Evolutionary conservation across 1,140 invertebrate genomes (phyloP).

Genomic region (Tigriopus japonicus): DNA sequence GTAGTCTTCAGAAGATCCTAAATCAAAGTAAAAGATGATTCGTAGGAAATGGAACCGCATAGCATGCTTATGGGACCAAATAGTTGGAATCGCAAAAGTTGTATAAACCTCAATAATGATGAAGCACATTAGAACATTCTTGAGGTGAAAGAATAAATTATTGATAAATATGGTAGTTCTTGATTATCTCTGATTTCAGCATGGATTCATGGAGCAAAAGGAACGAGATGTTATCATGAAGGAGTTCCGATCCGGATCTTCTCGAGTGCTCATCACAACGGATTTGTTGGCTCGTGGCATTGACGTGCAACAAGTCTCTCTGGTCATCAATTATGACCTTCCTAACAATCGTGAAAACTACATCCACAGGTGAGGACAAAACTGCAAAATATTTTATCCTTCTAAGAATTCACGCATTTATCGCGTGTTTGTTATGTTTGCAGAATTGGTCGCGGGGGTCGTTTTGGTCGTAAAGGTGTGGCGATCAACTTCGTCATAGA

Average conservation of each 20-base stretch:
- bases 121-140: no score
- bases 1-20: no score
- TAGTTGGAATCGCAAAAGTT: no score
- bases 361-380: slow-evolving; percentile 66
- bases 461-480: slow-evolving; percentile 98
- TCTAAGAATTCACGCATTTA: no score
- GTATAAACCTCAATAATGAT: no score
- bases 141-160: no score
- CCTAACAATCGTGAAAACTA: slow-evolving; percentile 96
- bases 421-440: slow-evolving; percentile 22
- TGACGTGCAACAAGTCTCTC: slow-evolving; percentile 94
- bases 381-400: no score
- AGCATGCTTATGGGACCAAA: no score
- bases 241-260: slow-evolving; percentile 92
- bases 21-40: no score
- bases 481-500: slow-evolving; percentile 98
- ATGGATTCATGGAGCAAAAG: slow-evolving; percentile 97
- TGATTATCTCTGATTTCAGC: slow-evolving; percentile 41
- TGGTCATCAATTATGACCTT: slow-evolving; percentile 98
- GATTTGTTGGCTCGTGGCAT: slow-evolving; percentile 92
- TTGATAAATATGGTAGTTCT: no score
- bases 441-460: slow-evolving; percentile 97
- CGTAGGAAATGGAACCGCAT: no score
- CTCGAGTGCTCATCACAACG: slow-evolving; percentile 89
- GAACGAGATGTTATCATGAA: slow-evolving; percentile 96